Evolutionary conservation across 1,140 invertebrate species (phyloP).

Genomic region (Pectinophora gossypiella): DNA sequence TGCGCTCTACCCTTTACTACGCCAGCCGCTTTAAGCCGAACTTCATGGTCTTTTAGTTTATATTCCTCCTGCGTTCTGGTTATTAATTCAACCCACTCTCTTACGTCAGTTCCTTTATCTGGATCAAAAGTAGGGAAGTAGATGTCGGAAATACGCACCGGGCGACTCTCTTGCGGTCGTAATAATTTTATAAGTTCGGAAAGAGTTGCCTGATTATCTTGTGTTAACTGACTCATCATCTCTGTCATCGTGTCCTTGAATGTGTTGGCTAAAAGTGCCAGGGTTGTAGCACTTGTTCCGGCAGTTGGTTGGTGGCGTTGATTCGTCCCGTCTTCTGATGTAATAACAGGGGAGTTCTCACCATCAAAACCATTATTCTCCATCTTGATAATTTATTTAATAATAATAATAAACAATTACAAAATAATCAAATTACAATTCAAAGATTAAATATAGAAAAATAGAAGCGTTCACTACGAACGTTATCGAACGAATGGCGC

Average conservation of each 20-base stretch:
- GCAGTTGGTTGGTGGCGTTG: not conserved
- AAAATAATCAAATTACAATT: too few species aligned
- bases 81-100: not conserved
- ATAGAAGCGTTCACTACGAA: too few species aligned
- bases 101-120: not conserved
- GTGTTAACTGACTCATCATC: not conserved
- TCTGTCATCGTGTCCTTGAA: not conserved
- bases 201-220: not conserved
- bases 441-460: too few species aligned
- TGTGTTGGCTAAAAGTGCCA: not conserved
- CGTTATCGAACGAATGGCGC: too few species aligned
- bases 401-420: too few species aligned
- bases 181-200: not conserved
- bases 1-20: not conserved
- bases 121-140: not conserved
- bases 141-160: not conserved
- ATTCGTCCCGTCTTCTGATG: not conserved
- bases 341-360: too few species aligned
- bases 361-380: too few species aligned
- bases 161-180: not conserved
- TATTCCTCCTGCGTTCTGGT: not conserved
- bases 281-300: not conserved
- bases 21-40: not conserved
- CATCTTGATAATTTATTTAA: too few species aligned
- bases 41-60: not conserved